Evolutionary conservation across 2,888 invertebrate genomes (phyloP).

Genomic region (Nowickia ferox): DNA sequence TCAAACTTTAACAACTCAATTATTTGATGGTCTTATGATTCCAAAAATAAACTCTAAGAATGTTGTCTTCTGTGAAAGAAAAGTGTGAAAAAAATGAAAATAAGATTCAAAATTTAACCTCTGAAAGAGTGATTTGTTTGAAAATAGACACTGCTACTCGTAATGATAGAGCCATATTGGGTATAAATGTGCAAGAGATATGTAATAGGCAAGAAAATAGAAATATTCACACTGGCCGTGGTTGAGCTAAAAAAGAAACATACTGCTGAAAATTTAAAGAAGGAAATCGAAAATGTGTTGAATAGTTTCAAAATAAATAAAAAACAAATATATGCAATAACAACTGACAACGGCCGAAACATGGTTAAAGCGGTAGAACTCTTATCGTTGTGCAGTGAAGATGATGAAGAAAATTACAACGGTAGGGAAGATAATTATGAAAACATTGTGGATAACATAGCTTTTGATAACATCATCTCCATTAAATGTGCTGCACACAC

Average conservation of each 20-base stretch:
- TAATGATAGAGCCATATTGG: conserved; percentile 32
- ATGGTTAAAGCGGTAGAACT: conserved; percentile 28
- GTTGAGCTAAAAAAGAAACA: conserved; percentile 23
- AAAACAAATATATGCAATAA: conserved; percentile 25
- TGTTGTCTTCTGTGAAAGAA: conserved; percentile 13
- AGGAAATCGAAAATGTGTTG: conserved; percentile 28
- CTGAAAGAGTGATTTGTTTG: conserved; percentile 23
- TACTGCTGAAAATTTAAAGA: conserved; percentile 13
- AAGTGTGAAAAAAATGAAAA: conserved; percentile 23
- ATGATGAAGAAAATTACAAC: conserved; percentile 5
- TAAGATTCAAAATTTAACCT: conserved; percentile 14
- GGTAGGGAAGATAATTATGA: conserved; percentile 10
- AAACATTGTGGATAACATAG: conserved; percentile 29
- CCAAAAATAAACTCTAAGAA: conserved; percentile 7
- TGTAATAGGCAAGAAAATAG: conserved; percentile 17
- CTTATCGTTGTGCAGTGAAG: conserved; percentile 30
- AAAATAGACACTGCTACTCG: conserved; percentile 29
- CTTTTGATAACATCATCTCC: conserved; percentile 7
- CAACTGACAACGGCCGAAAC: conserved; percentile 29
- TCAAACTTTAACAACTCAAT: conserved; percentile 21
- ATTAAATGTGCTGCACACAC: conserved; percentile 26
- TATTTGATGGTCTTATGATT: conserved; percentile 12
- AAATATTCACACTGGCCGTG: conserved; percentile 28
- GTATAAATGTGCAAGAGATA: conserved; percentile 25
- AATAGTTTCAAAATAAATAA: conserved; percentile 22